Conservation (phyloP, 2,113 vertebrate genomes). For the Python bivittatus region DNA sequence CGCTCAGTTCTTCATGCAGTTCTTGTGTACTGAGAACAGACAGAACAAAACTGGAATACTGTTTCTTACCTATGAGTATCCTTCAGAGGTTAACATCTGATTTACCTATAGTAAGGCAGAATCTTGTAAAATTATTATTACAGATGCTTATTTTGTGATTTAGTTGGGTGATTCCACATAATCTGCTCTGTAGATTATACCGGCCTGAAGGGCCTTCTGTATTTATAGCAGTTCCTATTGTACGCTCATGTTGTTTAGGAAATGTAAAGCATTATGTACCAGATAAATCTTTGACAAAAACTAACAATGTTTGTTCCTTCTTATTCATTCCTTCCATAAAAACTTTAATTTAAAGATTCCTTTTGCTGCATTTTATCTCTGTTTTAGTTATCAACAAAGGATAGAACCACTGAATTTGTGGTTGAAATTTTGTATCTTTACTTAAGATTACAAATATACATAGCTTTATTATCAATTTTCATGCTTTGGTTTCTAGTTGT, state of each 20-base stretch:
- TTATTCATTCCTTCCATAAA: neutral
- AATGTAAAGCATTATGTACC: neutral
- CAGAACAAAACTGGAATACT: neutral
- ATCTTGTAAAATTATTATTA: neutral
- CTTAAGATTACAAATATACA: neutral
- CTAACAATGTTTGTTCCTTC: neutral
- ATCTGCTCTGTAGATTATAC: neutral
- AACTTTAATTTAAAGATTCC: neutral
- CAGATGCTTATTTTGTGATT: neutral
- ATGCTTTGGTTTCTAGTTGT: neutral
- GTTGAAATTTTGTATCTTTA: neutral
- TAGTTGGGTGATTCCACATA: neutral
- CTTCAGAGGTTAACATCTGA: neutral
- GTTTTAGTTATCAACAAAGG: neutral
- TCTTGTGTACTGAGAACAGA: neutral
- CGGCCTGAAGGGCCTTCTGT: neutral
- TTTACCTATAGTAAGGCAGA: neutral
- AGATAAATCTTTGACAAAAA: neutral
- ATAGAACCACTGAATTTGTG: neutral
- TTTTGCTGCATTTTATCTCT: neutral
- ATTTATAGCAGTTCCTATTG: neutral
- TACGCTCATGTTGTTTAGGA: neutral
- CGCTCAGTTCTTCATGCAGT: neutral
- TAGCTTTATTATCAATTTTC: neutral
- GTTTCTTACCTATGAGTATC: neutral